Conservation (phyloP, 2,797 vertebrate genomes). For the Arctocebus calabarensis region DNA sequence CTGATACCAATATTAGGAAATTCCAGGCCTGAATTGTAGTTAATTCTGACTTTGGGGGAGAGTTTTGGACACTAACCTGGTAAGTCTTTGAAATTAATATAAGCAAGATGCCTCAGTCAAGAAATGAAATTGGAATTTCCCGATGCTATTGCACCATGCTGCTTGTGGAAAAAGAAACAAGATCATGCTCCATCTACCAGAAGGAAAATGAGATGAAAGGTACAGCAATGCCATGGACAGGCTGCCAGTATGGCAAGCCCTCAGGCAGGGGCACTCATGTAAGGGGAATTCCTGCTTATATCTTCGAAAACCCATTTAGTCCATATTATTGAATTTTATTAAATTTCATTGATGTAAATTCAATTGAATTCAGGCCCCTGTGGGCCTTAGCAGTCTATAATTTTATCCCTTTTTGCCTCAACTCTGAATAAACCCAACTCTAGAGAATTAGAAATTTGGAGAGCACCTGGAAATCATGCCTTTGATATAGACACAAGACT, state of each 20-base stretch:
- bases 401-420: neutral
- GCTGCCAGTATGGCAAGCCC: neutral
- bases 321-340: neutral
- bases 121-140: neutral
- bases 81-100: constrained; percentile 30
- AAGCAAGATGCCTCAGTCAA: neutral
- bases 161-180: neutral
- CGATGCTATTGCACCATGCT: neutral
- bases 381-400: neutral
- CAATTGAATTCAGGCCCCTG: neutral
- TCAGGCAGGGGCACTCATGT: neutral
- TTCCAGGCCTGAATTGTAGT: neutral
- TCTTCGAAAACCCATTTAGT: neutral
- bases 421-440: neutral
- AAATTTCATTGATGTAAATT: neutral
- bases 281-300: neutral
- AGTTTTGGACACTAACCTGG: constrained; percentile 13
- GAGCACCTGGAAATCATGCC: neutral
- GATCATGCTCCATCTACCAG: neutral
- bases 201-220: neutral
- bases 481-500: neutral
- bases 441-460: neutral
- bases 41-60: neutral
- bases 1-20: constrained; percentile 12
- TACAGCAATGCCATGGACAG: neutral